A percentile compares a stretch with the other conserved stretches of the same genome.
Evolutionary conservation across 2,797 vertebrate species (phyloP).

Genomic region (Acipenser oxyrinchus): DNA sequence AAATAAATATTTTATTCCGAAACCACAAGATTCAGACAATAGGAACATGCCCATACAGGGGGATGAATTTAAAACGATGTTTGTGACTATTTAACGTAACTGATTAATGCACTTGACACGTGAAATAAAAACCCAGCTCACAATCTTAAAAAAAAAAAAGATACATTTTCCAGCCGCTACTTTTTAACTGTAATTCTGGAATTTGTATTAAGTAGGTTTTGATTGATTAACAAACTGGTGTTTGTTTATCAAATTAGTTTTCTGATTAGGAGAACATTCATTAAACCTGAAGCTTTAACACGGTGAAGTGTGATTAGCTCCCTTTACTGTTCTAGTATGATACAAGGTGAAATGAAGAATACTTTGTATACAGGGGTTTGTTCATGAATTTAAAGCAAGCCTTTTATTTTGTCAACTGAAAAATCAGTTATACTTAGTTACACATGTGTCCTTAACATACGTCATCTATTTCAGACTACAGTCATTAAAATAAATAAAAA

Average conservation of each 20-base stretch:
- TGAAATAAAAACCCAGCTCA: not conserved
- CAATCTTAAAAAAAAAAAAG: not conserved
- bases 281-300: not conserved
- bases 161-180: not conserved
- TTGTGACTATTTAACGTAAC: conserved; percentile 1
- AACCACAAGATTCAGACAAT: conserved; percentile 6
- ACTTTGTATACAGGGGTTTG: too few relatives aligned
- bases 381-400: too few relatives aligned
- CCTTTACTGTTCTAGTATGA: not conserved
- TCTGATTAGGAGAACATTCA: conserved; percentile 8
- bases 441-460: too few relatives aligned
- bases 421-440: too few relatives aligned
- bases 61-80: conserved; percentile 1
- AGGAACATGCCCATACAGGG: not conserved
- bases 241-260: conserved; percentile 12
- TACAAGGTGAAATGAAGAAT: not conserved
- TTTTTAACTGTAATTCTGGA: conserved; percentile 10
- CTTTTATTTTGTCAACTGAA: too few relatives aligned
- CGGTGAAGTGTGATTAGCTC: not conserved
- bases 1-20: too few relatives aligned
- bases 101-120: not conserved
- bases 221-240: conserved; percentile 11
- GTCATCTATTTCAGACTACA: too few relatives aligned
- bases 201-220: conserved; percentile 12
- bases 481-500: too few relatives aligned